Evolutionary conservation across 1,140 invertebrate species (phyloP), one percentile per base, ranked within the genome.

Genomic region (Anastrepha ludens): DNA sequence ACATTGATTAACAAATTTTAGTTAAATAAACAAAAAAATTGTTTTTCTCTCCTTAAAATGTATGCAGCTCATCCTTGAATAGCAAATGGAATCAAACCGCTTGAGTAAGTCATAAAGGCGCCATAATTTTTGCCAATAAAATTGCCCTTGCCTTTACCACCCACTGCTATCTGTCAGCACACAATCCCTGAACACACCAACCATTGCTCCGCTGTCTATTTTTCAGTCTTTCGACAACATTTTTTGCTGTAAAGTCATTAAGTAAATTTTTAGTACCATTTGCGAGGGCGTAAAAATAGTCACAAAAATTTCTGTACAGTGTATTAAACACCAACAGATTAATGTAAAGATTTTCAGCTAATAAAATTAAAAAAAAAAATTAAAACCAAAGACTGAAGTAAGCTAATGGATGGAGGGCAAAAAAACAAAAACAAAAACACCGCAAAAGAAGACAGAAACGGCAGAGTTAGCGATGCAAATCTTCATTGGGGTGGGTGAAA

Each of bases 271-370:
- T 62, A 17, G 60, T 74, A n/a, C 15, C 39, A 13, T 74, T 74
- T 11, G 41, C 41, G 67, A 17, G 41, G 15, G 67, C 67, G 67
- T 44, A 74, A 44, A 74, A 47, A 47, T 44, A 47, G 15, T 15
- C 65, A 17, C 29, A 70, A 70, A 70, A 70, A 41, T 44, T 39
- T 0, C 0, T 44, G 41, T 47, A 15, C 6, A 13, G 4, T 62
- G 67, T n/a, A 74, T 15, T 47, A 47, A 41, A 74, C 17, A 74
- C 47, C 41, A 74, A 13, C 67, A n/a, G 67, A 74, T 74, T 74
- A 74, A 74, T 2, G 41, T 17, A 74, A 74, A 41, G 67, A 74
- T 47, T 74, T 74, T 74, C 67, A 1, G 41, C 3, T 44, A 11
- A 74, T 74, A 74, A 74, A 74, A 74, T 44, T 6, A 44, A 47